phyloP scores from a whole-genome alignment of 2,113 vertebrate genomes.

The Corvus hawaiiensis region DNA sequence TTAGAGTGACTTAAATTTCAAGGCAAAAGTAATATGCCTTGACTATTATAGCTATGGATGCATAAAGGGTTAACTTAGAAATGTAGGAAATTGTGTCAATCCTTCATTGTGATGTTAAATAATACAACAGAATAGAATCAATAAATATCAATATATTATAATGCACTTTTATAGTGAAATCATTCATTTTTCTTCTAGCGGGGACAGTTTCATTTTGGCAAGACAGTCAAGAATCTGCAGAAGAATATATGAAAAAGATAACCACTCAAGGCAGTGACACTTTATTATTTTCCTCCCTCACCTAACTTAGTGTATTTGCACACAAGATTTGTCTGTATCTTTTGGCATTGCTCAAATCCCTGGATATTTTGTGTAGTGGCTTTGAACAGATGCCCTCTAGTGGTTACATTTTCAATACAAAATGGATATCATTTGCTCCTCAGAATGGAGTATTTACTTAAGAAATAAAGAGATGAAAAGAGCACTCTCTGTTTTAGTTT shows the following conservation, averaged over 20 bases:
- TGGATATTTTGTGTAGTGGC: background rate
- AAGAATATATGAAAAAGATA: background rate
- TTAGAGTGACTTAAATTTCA: background rate
- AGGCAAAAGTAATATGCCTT: background rate
- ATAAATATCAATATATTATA: slow-evolving; percentile 34
- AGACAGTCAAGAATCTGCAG: background rate
- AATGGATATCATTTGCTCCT: background rate
- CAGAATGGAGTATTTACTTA: slow-evolving; percentile 19
- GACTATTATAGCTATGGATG: background rate
- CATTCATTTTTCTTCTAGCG: slow-evolving; percentile 6
- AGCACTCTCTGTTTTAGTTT: background rate
- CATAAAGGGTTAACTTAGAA: background rate
- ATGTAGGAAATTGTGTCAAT: background rate
- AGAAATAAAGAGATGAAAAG: background rate
- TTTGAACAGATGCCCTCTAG: slow-evolving; percentile 61
- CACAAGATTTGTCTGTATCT: background rate
- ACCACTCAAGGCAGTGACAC: background rate
- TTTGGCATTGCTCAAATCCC: background rate
- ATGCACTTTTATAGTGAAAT: slow-evolving; percentile 24
- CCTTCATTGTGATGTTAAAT: background rate
- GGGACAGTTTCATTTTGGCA: slow-evolving; percentile 12
- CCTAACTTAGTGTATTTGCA: background rate
- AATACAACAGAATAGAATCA: slow-evolving; percentile 5
- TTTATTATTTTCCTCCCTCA: background rate
- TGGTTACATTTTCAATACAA: slow-evolving; percentile 46